Evolutionary conservation across 53 echinoderm and acorn worm species (phyloP).

Genomic region (Astropecten irregularis): DNA sequence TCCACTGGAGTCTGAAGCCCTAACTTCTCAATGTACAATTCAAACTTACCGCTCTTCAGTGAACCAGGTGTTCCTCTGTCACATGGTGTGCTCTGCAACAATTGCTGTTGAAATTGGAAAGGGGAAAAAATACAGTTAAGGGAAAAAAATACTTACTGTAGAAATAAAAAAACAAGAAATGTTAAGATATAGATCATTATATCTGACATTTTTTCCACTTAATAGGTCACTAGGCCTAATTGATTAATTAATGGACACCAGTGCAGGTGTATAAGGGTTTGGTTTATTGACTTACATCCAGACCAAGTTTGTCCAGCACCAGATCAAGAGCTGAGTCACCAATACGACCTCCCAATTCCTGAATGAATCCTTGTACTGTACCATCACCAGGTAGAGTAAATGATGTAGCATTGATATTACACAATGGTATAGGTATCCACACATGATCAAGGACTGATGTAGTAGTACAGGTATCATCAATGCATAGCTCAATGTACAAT

Average conservation of each 20-base stretch:
- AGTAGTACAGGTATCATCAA: conserved; percentile 15
- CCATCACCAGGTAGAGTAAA: conserved; percentile 53
- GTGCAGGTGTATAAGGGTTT: no score
- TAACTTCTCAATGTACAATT: no score
- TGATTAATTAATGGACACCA: no score
- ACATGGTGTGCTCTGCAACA: conserved; percentile 5
- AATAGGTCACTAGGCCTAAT: no score
- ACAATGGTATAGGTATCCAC: conserved; percentile 21
- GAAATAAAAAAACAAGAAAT: neutral
- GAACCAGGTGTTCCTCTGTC: conserved; percentile 15
- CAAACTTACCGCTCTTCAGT: conserved; percentile 25
- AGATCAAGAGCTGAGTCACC: conserved; percentile 26
- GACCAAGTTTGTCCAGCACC: conserved; percentile 15
- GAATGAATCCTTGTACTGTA: conserved; percentile 36
- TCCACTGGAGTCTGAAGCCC: no score
- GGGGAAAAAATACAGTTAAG: no score
- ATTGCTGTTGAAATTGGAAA: conserved; percentile 28
- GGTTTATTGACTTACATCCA: conserved; percentile 8
- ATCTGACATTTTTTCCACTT: neutral
- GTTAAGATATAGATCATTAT: neutral
- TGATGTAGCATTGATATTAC: neutral
- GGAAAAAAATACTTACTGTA: no score
- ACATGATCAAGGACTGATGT: conserved; percentile 15
- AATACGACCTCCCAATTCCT: conserved; percentile 14
- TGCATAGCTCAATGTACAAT: conserved; percentile 15